Percentiles rank a stretch among this genome's conserved stretches.
Conservation (phyloP, 2,797 vertebrate species). For the Tarsius wallacei region DNA sequence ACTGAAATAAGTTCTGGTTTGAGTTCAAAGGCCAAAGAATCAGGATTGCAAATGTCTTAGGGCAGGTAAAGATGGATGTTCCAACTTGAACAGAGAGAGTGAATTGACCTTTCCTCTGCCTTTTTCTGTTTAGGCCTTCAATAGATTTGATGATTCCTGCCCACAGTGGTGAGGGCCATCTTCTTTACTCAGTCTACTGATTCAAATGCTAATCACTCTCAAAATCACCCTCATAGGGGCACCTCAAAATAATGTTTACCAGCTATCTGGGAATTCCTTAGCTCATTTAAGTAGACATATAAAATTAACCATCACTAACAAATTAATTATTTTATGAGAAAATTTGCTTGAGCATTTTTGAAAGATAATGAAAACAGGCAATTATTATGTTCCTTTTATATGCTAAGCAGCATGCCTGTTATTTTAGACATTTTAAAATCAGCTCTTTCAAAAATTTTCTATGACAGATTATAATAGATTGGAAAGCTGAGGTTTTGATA, state of each 20-base stretch:
- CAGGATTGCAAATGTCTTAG: background rate
- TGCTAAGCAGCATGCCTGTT: background rate
- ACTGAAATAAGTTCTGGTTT: background rate
- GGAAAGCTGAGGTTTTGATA: background rate
- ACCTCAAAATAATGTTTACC: background rate
- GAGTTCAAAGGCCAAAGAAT: background rate
- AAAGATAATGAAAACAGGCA: background rate
- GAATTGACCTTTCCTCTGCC: background rate
- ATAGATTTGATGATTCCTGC: background rate
- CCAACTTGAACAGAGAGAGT: background rate
- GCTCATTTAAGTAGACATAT: background rate
- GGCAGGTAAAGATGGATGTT: background rate
- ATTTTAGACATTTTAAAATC: background rate
- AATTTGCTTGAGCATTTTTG: slow-evolving; percentile 10
- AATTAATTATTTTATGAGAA: background rate
- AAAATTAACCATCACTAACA: background rate
- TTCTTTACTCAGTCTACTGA: background rate
- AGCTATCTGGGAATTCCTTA: background rate
- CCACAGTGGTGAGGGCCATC: background rate
- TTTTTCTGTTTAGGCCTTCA: background rate
- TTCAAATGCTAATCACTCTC: background rate
- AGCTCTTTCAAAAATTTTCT: background rate
- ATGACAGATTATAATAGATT: background rate
- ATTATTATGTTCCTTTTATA: background rate
- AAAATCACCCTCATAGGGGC: background rate